Evolutionary conservation across 2,797 vertebrate species (phyloP).

Genomic region (Gobionotothen gibberifrons): DNA sequence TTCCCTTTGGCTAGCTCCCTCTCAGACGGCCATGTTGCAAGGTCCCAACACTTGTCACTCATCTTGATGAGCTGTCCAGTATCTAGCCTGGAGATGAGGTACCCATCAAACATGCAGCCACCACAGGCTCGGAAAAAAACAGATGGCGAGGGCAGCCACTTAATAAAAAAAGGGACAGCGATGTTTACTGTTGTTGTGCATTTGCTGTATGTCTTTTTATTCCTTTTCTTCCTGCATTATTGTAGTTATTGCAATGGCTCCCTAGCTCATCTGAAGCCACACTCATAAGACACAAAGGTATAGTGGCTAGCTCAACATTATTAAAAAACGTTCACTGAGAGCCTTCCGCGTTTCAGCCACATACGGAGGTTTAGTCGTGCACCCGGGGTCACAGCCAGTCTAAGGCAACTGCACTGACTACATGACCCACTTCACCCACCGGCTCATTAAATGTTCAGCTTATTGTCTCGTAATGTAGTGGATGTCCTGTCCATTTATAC

Average conservation of each 20-base stretch:
- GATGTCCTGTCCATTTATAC: constrained; percentile 53
- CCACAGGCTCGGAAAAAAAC: constrained; percentile 63
- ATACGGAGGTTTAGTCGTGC: background rate
- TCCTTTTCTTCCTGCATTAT: constrained; percentile 23
- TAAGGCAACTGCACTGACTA: constrained; percentile 34
- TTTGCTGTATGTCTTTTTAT: constrained; percentile 31
- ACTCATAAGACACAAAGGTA: constrained; percentile 19
- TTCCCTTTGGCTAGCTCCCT: constrained; percentile 39
- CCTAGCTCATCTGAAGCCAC: constrained; percentile 4
- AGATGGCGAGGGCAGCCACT: constrained; percentile 67
- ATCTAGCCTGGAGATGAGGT: constrained; percentile 68
- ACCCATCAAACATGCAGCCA: constrained; percentile 63
- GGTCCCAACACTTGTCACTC: constrained; percentile 75
- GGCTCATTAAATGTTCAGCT: constrained; percentile 63
- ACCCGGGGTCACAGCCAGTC: constrained; percentile 34
- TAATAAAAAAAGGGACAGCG: constrained; percentile 33
- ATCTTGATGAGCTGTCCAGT: constrained; percentile 75
- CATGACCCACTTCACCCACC: constrained; percentile 62
- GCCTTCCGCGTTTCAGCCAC: constrained; percentile 4
- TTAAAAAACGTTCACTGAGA: constrained; percentile 16
- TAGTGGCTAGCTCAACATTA: background rate
- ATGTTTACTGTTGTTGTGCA: constrained; percentile 54
- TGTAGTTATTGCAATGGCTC: constrained; percentile 33
- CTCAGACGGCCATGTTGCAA: constrained; percentile 58
- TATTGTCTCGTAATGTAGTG: constrained; percentile 51